Percentiles rank a stretch among this genome's conserved stretches.
phyloP scores from a whole-genome alignment of 2,888 invertebrate species.

The Conomelus anceps region DNA sequence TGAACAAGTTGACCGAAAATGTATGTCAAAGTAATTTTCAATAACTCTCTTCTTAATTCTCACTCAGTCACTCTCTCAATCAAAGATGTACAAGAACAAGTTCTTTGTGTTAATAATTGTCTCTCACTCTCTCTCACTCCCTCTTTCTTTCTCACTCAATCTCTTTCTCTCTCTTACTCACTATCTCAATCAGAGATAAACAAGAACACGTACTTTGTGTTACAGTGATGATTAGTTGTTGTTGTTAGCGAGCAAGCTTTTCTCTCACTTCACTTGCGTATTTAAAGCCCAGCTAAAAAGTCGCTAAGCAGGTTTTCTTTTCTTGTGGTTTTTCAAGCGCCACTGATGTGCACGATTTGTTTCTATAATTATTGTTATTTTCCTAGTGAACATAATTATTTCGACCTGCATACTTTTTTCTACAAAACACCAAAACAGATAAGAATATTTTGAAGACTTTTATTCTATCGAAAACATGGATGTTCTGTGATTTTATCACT shows the following conservation, averaged over 20 bases:
- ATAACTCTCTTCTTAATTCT: not conserved
- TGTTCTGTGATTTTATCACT: not conserved
- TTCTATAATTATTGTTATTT: not conserved
- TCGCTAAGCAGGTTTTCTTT: not conserved
- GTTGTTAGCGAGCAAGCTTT: not conserved
- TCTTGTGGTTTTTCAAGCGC: not conserved
- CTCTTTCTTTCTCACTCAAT: no score
- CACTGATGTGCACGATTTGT: not conserved
- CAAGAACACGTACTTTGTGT: not conserved
- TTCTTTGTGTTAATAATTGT: not conserved
- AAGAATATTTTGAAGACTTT: not conserved
- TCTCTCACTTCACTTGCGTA: not conserved
- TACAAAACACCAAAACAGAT: not conserved
- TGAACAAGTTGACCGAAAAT: not conserved
- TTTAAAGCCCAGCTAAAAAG: not conserved
- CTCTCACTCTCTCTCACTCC: no score
- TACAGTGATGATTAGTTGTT: not conserved
- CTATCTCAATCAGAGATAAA: not conserved
- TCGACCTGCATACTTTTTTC: not conserved
- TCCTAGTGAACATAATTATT: not conserved
- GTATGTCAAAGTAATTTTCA: not conserved
- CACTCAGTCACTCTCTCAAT: no score
- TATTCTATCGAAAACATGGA: not conserved
- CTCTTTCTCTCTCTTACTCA: not conserved
- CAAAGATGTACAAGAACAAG: not conserved